phyloP scores from a whole-genome alignment of 2,888 invertebrate genomes.

The Diachrysia chrysitis region DNA sequence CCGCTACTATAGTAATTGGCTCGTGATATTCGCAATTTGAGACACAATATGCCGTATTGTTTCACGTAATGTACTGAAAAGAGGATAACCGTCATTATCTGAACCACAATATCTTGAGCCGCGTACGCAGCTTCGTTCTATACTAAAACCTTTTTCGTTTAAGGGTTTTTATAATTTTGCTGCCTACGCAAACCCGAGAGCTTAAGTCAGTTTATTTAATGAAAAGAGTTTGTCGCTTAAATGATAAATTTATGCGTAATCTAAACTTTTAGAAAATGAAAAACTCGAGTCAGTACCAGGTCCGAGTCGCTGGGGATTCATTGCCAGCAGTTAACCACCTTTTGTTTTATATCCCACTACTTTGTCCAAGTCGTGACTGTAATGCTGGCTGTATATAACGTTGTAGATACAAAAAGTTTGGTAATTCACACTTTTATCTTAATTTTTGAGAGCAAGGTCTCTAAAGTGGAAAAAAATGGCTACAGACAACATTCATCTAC shows the following conservation, averaged over 20 bases:
- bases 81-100: slow-evolving; percentile 29
- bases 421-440: slow-evolving; percentile 32
- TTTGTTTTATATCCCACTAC: slow-evolving; percentile 25
- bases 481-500: slow-evolving; percentile 21
- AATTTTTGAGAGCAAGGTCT: slow-evolving; percentile 40
- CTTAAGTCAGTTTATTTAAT: slow-evolving; percentile 36
- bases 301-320: slow-evolving; percentile 33
- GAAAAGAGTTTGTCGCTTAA: slow-evolving; percentile 36
- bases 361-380: slow-evolving; percentile 33
- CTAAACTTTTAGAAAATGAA: slow-evolving; percentile 33
- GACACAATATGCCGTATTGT: slow-evolving; percentile 54
- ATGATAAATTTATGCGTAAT: slow-evolving; percentile 39
- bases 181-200: slow-evolving; percentile 5
- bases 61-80: slow-evolving; percentile 53
- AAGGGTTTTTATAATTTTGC: slow-evolving; percentile 23
- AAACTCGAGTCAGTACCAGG: slow-evolving; percentile 17
- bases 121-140: slow-evolving; percentile 14
- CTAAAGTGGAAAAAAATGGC: slow-evolving; percentile 32
- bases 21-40: slow-evolving; percentile 68
- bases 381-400: slow-evolving; percentile 30
- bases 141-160: slow-evolving; percentile 23
- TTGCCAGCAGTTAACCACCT: slow-evolving; percentile 27
- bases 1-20: slow-evolving; percentile 71
- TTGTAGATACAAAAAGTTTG: slow-evolving; percentile 20
- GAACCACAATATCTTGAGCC: slow-evolving; percentile 22